phyloP scores from a whole-genome alignment of 2,113 vertebrate genomes.

The Pogona vitticeps region DNA sequence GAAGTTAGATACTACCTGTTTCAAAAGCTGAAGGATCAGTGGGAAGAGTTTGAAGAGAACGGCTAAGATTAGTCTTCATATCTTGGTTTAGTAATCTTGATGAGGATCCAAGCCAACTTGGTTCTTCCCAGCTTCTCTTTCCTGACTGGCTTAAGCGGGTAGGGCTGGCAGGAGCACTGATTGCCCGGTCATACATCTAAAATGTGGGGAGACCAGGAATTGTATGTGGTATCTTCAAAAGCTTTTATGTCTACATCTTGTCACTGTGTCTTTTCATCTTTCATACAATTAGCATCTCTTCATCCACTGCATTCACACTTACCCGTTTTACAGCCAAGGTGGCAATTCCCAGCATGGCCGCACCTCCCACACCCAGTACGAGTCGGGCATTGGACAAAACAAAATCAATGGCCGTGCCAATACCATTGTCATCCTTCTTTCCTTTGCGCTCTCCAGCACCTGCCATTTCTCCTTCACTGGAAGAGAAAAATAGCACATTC shows the following conservation, averaged over 20 bases:
- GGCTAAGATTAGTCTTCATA: conserved; percentile 91
- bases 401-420: conserved; percentile 94
- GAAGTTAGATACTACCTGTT: conserved; percentile 73
- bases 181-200: conserved; percentile 95
- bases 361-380: conserved; percentile 95
- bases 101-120: conserved; percentile 93
- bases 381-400: conserved; percentile 96
- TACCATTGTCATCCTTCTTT: conserved; percentile 95
- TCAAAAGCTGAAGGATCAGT: conserved; percentile 77
- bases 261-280: fast-evolving
- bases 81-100: conserved; percentile 86
- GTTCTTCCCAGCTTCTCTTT: conserved; percentile 97
- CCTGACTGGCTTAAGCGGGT: conserved; percentile 88
- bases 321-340: conserved; percentile 95
- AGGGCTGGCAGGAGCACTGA: conserved; percentile 95
- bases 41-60: conserved; percentile 93
- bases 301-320: conserved; percentile 46
- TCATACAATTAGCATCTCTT: not conserved
- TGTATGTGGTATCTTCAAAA: fast-evolving
- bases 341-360: conserved; percentile 96
- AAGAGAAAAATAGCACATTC: fast-evolving
- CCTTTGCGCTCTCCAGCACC: conserved; percentile 89
- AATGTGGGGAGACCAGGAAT: not conserved
- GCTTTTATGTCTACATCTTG: fast-evolving
- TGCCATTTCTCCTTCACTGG: conserved; percentile 81